Base-by-base conservation (phyloP, 2,113 vertebrate genomes). In the Loxodonta africana region DNA sequence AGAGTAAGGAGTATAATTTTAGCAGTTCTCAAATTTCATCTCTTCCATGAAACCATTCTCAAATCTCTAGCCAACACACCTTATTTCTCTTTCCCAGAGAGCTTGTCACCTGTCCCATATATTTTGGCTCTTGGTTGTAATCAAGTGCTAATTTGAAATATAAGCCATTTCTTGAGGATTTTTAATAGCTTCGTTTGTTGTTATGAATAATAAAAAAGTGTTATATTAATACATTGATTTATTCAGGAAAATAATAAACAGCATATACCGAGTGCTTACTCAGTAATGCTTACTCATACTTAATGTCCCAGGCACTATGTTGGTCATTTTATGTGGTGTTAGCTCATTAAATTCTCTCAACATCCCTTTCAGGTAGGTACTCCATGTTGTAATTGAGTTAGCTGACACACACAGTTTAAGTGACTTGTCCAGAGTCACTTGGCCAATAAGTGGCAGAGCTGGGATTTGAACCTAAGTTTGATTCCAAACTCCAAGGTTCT, bases 91-190 rank as follows among this genome's bases (percentile, higher is more conserved):
- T 90, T 82, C 65, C 84, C 65, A 80, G 9, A 80, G 21, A 93
- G 37, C 25, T 90, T 84, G 62, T 53, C 74, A 85, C 90, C 6
- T 67, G 11, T 91, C 86, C 46, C 6, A 8, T 53, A 80, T 89
- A 33, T 90, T 95, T 80, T 81, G 63, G 18, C 80, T 90, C 65
- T 74, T 93, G 44, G 65, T 85, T 81, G n/a, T 93, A 74, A 80
- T 76, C 53, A 76, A 76, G 65, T 67, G 4, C 74, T 90, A 82
- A 93, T 48, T 57, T 82, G 28, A 65, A 82, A 94, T 86, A 74
- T 65, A 87, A n/a, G 33, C 80, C 65, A 65, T 81, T 28, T 82
- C 20, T 4, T 57, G 82, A 86, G 30, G 14, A n/a, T 74, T 78
- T 93, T 84, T 71, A 44, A 44, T 78, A 88, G 18, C 69, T 88